Evolutionary conservation across 1,140 invertebrate genomes (phyloP), one percentile per base, ranked within the genome.

Genomic region (Procambarus clarkii): DNA sequence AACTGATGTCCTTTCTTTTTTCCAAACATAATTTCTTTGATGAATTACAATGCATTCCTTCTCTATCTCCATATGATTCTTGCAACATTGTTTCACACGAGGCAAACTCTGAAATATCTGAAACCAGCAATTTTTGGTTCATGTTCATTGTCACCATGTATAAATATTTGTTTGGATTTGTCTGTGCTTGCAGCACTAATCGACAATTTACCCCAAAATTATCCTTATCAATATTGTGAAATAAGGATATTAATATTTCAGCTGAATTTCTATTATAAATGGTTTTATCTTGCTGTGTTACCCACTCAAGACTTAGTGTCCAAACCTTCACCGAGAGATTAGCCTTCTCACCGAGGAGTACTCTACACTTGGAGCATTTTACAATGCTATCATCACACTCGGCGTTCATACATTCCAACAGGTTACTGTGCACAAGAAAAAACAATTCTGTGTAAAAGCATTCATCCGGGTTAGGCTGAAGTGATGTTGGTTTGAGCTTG

Each of bases 61-160:
- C 82, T 21, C 15, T 74, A 2, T 46, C 44, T 2, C 21, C 45
- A 15, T 84, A 13, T 58, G n/a, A 48, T 21, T 44, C 24, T 8
- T 34, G 21, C 11, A 7, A n/a, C 46, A 76, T 4, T 76, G 71
- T 50, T 71, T 50, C 69, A 34, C 69, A 21, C 21, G 58, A 7
- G 46, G 81, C n/a, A 11, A 71, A 71, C 21, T 21, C 2, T 15
- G 24, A 58, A 50, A 50, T 44, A 64, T 85, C 74, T 18, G 82
- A 79, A 21, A 91, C 48, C 54, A 86, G 48, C 21, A 91, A 69
- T 44, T 91, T 91, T 50, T 91, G 89, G 78, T 91, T 85, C 15
- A 76, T 86, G 18, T 91, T 91, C 82, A 91, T 91, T 69, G 89
- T 91, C 50, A 91, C 89, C 74, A 91, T 64, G 58, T 79, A 91